Base-by-base conservation (phyloP, 1,140 invertebrate species). In the Anoplolepis gracilipes region DNA sequence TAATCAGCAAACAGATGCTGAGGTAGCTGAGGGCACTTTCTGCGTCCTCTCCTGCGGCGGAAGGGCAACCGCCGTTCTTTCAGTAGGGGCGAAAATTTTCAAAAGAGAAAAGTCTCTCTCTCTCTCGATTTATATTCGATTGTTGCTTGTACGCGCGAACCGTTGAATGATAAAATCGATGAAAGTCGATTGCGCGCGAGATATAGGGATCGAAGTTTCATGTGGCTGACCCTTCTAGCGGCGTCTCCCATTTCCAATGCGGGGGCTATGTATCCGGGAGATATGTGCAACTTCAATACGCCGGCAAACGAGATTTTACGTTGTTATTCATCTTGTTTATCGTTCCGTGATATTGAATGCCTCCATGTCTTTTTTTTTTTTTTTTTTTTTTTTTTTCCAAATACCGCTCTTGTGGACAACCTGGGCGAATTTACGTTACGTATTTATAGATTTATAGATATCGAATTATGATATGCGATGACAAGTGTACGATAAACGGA, bases 341-440 rank as follows among this genome's bases (percentile, higher is more conserved):
- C 19, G 36, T 82, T 82, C 36, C 78, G 78, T 72, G 78, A 82
- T 82, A 72, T 57, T 42, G 78, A 82, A 67, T 72, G 67, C 53
- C 78, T 82, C 53, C 49, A 53, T 72, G 22, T 62, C 62, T 30
- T 30, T 73, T 59, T 10, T 75, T 59, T 61, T 42, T 28, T 30
- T 30, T 73, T 59, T 10, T 75, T 59, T 61, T 42, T 28, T 3
- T 30, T 28, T 30, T 49, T 13, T 53, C 7, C 13, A 36, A 57
- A n/a, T 46, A 33, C n/a, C 36, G 69, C 69, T 53, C 7, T 7
- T 49, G 42, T 19, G 11, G n/a, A 39, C 25, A n/a, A 39, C 36
- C 22, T 16, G 30, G 69, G 64, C 49, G 61, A 53, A 59, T 67
- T n/a, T n/a, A n/a, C n/a, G n/a, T 78, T 33, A 49, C 11, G 28